A percentile compares a stretch with the other conserved stretches of the same genome.
Evolutionary conservation across 1,140 invertebrate genomes (phyloP).

Genomic region (Micrasema minimum): DNA sequence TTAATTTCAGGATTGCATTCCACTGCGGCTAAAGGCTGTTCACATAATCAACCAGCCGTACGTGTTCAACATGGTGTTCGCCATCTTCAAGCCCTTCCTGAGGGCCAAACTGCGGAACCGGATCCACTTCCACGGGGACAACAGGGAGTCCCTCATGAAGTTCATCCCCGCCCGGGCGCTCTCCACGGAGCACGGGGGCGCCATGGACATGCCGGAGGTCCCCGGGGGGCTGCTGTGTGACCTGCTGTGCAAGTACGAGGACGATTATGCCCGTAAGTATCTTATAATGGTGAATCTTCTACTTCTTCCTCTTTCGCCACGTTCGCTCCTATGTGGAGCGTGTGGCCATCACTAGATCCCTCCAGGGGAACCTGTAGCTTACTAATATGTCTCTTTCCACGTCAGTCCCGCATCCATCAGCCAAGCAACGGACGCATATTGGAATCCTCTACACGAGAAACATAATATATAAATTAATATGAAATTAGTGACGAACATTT

Average conservation of each 20-base stretch:
- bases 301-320: no score
- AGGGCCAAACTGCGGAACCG: slow-evolving; percentile 78
- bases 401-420: no score
- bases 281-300: not conserved
- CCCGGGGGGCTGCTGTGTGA: slow-evolving; percentile 61
- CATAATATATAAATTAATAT: no score
- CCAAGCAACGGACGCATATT: no score
- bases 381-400: no score
- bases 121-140: slow-evolving; percentile 85
- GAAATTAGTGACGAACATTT: no score
- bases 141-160: slow-evolving; percentile 80
- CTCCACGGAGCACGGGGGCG: slow-evolving; percentile 81
- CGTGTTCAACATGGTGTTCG: slow-evolving; percentile 88
- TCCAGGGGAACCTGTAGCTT: no score
- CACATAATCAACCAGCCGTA: slow-evolving; percentile 90
- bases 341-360: no score
- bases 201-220: slow-evolving; percentile 70
- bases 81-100: slow-evolving; percentile 89
- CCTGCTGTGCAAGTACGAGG: slow-evolving; percentile 62
- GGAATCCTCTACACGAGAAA: no score
- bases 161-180: slow-evolving; percentile 80
- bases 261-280: slow-evolving; percentile 53
- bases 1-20: slow-evolving; percentile 76
- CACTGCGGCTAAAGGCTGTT: slow-evolving; percentile 84
- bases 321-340: no score